Evolutionary conservation across 2,888 invertebrate genomes (phyloP), one percentile per base, ranked within the genome.

Genomic region (Cremastobaeus sp.): DNA sequence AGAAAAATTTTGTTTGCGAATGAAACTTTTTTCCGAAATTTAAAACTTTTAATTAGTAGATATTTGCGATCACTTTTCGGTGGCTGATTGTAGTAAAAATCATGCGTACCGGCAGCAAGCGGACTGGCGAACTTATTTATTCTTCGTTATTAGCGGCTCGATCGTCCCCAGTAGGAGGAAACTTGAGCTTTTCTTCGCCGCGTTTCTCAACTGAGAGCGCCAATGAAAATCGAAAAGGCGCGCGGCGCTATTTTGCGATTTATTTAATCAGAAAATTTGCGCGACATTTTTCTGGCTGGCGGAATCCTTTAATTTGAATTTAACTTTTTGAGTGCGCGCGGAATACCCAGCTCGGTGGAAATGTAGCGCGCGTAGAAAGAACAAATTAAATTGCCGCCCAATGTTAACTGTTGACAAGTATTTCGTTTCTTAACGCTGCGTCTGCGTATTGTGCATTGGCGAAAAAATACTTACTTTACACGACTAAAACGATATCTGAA

Each of bases 401-500:
- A 2, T 45, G 30, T 64, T 50, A 45, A 37, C 20, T 39, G 59
- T 25, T 50, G 50, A 64, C 57, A 62, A 64, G 48, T 48, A 50
- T 66, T 50, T 43, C 21, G 12, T 52, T 64, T 20, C 41, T 70
- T 32, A 65, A 50, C 55, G 32, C 65, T 34, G 59, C 54, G 47
- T 60, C 28, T 37, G 30, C 50, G 37, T 60, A 59, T 32, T 43
- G 50, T 20, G 45, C 71, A 15, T 74, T 70, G 43, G 43, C 66
- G 55, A 55, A 41, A 52, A 54, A 74, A 70, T 45, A 52, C 65
- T 66, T 71, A 65, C 66, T 71, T 71, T 71, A 55, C 48, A 47
- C 45, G 47, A 47, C 48, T 39, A 62, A 70, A 75, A 45, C 74
- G 66, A 50, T 66, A 71, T 64, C 74, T 74, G 64, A 69, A 68